Evolutionary conservation across 2,888 invertebrate genomes (phyloP), one percentile per base, ranked within the genome.

Genomic region (Scaptomyza reducta): DNA sequence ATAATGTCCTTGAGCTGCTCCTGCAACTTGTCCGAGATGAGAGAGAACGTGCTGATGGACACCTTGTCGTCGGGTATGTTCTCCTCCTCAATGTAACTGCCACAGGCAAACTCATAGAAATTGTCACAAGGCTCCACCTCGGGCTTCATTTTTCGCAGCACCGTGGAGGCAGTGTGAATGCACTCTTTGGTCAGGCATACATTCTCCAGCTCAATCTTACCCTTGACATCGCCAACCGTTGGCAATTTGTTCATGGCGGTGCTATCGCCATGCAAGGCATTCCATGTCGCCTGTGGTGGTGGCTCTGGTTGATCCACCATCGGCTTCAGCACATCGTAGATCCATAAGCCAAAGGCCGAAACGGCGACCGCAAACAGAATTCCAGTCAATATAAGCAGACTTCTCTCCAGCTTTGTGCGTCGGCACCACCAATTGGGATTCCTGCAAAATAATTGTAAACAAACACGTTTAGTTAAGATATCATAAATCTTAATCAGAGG

Each of bases 371-470:
- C 93, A 78, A 95, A 92, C 41, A 94, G 93, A 56, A 94, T 91
- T 47, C 92, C 91, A 63, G 94, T 93, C 11, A 94, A 90, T 57
- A 94, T 89, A 64, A 95, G 94, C 77, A 96, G 92, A 45, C 94
- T 93, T 79, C 95, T 93, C 91, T 96, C 96, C 92, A 96, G 92
- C 73, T 94, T 93, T 41, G 95, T 95, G 77, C 96, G 93, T 70
- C 95, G 93, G 79, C 94, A 94, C 96, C 96, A 96, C 96, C 96
- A 96, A 92, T 95, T 95, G 82, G 95, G 95, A 91, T 95, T 95
- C 93, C 95, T 96, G 62, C 31, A 55, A 58, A 13, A 55, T 3
- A 14, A 25, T 10, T 9, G 11, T 22, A 66, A 27, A 46, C 31
- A 35, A 31, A 41, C 27, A 42, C 25, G 31, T 45, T 63, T 25